Evolutionary conservation across 2,113 vertebrate genomes (phyloP), one percentile per base, ranked within the genome.

Genomic region (Hassar affinis): DNA sequence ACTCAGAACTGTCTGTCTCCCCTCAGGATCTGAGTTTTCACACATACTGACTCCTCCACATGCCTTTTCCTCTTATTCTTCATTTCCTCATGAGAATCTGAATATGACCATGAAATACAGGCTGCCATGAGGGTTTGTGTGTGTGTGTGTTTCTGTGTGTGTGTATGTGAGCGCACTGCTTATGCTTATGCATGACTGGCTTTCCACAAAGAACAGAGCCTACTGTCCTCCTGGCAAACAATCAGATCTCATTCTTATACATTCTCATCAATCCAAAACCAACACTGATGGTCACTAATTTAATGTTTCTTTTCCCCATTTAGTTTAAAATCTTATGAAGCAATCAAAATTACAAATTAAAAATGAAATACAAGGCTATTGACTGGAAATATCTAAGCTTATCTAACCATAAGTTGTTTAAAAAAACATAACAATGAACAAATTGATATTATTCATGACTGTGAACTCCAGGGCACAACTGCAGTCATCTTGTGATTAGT

Each of bases 151-250:
- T 64, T 80, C 62, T 76, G 74, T 15, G 74, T 64, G 62, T 71
- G 77, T 42, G n/a, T n/a, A n/a, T n/a, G n/a, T n/a, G n/a, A n/a
- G n/a, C n/a, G n/a, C n/a, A 57, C 88, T 93, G 79, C 92, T 86
- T 89, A 74, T 61, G 83, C 90, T 93, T 87, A 90, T 51, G 87
- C 92, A 90, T 90, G 85, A 83, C 77, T 91, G 90, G 86, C 87
- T 87, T 72, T 78, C 83, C 86, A 93, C 92, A 94, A 93, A 91
- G 92, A 88, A 85, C 85, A 87, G 42, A 59, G n/a, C 75, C 85
- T 25, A 71, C 80, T 83, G 62, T 78, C 82, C 74, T 52, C 25
- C 45, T 35, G 61, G 75, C 64, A 74, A 69, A 72, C 27, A 38
- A 71, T 18, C 78, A 42, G 38, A 72, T 81, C 71, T 84, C 22